phyloP scores from a whole-genome alignment of 1,140 invertebrate genomes.

The Prorops nasuta region DNA sequence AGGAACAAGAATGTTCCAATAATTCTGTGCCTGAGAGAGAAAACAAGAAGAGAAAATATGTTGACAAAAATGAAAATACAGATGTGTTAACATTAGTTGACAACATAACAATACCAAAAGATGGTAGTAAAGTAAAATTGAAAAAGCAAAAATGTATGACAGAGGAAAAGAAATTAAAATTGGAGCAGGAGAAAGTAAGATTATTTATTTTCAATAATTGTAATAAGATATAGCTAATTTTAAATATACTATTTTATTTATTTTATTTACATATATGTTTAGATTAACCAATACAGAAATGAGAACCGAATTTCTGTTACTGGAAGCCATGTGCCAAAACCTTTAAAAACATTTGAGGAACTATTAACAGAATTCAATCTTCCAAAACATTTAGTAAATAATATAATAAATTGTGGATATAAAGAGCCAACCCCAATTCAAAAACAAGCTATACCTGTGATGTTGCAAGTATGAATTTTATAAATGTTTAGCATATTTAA shows the following conservation, averaged over 20 bases:
- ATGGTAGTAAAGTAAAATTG: constrained; percentile 26
- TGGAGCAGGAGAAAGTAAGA: constrained; percentile 57
- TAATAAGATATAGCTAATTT: constrained; percentile 14
- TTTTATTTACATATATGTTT: constrained; percentile 29
- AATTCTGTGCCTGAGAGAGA: constrained; percentile 1
- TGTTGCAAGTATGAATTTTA: constrained; percentile 67
- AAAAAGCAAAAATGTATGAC: constrained; percentile 44
- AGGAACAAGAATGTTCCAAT: constrained; percentile 5
- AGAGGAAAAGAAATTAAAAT: constrained; percentile 50
- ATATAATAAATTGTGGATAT: constrained; percentile 75
- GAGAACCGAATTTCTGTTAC: constrained; percentile 72
- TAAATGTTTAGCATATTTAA: background rate
- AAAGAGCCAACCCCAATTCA: constrained; percentile 87
- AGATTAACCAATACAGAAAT: constrained; percentile 76
- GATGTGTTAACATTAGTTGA: constrained; percentile 31
- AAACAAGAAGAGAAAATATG: constrained; percentile 24
- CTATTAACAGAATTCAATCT: constrained; percentile 62
- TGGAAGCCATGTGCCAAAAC: constrained; percentile 74
- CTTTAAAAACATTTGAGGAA: constrained; percentile 71
- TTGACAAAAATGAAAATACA: constrained; percentile 25
- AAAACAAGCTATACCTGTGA: constrained; percentile 88
- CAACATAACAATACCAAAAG: constrained; percentile 27
- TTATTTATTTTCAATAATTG: constrained; percentile 11
- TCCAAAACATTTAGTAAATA: constrained; percentile 65
- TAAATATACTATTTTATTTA: constrained; percentile 10